Evolutionary conservation across 2,888 invertebrate species (phyloP).

Genomic region (Nephrocerus scutellatus): DNA sequence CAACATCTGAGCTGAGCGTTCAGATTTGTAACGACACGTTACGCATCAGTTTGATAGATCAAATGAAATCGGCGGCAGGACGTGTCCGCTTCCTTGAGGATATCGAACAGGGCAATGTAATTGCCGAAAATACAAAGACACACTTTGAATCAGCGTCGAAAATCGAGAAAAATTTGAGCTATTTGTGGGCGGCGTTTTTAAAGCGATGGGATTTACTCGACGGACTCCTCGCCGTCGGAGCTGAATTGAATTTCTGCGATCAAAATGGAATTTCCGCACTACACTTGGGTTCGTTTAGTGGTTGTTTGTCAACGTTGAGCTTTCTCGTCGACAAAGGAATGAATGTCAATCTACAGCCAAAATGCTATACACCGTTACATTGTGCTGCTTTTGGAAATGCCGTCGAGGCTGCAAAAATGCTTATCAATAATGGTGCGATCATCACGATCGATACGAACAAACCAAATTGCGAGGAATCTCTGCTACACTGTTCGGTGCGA

Average conservation of each 20-base stretch:
- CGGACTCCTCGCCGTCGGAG: slow-evolving; percentile 59
- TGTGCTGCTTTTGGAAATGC: slow-evolving; percentile 86
- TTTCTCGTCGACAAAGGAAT: slow-evolving; percentile 62
- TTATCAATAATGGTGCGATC: slow-evolving; percentile 65
- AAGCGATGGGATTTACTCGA: slow-evolving; percentile 62
- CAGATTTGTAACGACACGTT: slow-evolving; percentile 69
- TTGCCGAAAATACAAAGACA: slow-evolving; percentile 51
- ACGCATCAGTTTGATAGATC: slow-evolving; percentile 65
- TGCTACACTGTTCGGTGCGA: slow-evolving; percentile 77
- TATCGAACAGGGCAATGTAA: slow-evolving; percentile 61
- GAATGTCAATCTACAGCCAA: slow-evolving; percentile 62
- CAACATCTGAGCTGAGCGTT: slow-evolving; percentile 61
- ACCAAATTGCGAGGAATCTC: slow-evolving; percentile 65
- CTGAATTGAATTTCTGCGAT: slow-evolving; percentile 64
- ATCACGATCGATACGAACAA: slow-evolving; percentile 62
- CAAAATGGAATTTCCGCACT: slow-evolving; percentile 67
- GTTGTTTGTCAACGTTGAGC: slow-evolving; percentile 63
- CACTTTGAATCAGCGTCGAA: slow-evolving; percentile 55
- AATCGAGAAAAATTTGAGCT: slow-evolving; percentile 62
- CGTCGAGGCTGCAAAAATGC: slow-evolving; percentile 68
- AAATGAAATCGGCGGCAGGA: slow-evolving; percentile 64
- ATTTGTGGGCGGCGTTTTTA: slow-evolving; percentile 69
- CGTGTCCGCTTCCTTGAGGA: slow-evolving; percentile 64
- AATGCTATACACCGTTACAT: slow-evolving; percentile 76
- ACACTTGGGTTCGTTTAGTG: slow-evolving; percentile 71